Evolutionary conservation across 2,113 vertebrate species (phyloP).

Genomic region (Gambusia affinis): DNA sequence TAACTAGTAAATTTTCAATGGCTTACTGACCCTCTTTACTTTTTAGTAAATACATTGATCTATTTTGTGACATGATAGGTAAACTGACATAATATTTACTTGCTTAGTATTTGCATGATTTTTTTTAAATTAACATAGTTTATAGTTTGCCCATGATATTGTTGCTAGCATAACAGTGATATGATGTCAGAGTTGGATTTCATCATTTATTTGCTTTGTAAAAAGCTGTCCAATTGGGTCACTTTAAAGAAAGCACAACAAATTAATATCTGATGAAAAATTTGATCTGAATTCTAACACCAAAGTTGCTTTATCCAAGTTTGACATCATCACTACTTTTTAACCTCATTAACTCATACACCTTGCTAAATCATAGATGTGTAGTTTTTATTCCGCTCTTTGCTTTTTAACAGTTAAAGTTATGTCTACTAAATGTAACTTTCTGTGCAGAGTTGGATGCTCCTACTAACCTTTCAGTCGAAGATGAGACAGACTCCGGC

Average conservation of each 20-base stretch:
- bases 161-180: background rate
- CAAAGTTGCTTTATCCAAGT: conserved; percentile 11
- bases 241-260: background rate
- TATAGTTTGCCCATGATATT: background rate
- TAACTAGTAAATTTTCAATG: no score
- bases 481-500: conserved; percentile 76
- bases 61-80: no score
- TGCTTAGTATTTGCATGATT: conserved; percentile 41
- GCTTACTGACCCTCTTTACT: no score
- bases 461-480: conserved; percentile 58
- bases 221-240: background rate
- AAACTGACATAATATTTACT: background rate
- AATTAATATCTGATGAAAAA: background rate
- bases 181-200: conserved; percentile 33
- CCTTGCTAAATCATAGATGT: background rate
- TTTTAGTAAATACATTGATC: no score
- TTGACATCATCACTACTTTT: conserved; percentile 62
- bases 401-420: conserved; percentile 8
- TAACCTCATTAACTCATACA: background rate
- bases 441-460: conserved; percentile 57
- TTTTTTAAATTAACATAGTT: conserved; percentile 26
- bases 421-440: conserved; percentile 47
- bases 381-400: background rate
- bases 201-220: background rate
- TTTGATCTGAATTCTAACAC: background rate